These are phyloP conservation scores for Phyllostomus discolor DNA, from an alignment of 2,113 vertebrate species.

Conservation along the genomic window DNA sequence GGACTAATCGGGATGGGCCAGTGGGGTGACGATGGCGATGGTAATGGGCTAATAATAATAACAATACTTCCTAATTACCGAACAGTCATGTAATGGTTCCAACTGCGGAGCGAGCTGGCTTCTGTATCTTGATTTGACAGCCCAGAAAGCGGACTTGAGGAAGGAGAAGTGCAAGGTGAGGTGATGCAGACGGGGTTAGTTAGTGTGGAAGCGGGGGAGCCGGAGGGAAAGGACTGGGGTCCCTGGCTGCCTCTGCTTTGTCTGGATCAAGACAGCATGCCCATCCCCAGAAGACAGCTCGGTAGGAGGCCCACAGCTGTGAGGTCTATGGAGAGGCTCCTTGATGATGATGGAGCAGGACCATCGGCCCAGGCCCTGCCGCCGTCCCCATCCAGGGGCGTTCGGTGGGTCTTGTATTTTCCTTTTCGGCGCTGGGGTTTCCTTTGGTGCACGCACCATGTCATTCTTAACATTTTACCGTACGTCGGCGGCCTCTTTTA, in stretches of 20 bases:
- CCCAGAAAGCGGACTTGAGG: background rate
- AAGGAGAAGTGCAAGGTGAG: background rate
- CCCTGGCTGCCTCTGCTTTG: background rate
- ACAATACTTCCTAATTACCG: background rate
- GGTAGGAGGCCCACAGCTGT: too few relatives aligned
- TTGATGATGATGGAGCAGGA: background rate
- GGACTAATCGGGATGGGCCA: background rate
- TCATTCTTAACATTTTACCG: background rate
- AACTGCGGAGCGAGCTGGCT: background rate
- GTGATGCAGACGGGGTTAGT: accelerated
- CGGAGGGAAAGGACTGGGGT: background rate
- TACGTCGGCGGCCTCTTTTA: background rate
- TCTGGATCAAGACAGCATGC: background rate
- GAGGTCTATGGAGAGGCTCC: background rate
- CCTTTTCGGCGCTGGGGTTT: accelerated
- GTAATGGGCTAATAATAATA: too few relatives aligned
- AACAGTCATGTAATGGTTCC: background rate
- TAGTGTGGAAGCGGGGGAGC: background rate
- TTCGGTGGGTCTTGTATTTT: background rate
- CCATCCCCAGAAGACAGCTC: accelerated
- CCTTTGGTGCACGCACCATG: background rate
- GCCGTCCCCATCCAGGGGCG: accelerated
- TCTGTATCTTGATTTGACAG: background rate
- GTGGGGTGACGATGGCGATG: too few relatives aligned
- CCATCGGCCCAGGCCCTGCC: background rate